phyloP scores from a whole-genome alignment of 1,140 invertebrate genomes.

The Drusus annulatus region DNA sequence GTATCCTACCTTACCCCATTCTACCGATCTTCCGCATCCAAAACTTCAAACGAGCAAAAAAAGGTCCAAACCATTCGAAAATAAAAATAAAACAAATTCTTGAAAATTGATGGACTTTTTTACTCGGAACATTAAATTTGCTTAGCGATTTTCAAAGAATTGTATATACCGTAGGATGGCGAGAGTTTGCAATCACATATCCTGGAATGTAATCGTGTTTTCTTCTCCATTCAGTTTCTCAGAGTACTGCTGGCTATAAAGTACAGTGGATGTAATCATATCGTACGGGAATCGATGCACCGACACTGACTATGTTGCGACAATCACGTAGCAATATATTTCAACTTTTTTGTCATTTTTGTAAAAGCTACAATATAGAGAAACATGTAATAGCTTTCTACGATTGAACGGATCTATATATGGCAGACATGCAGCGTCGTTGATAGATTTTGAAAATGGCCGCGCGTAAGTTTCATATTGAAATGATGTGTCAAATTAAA shows the following conservation, averaged over 20 bases:
- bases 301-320: not conserved
- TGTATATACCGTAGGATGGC: not conserved
- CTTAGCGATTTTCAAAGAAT: not conserved
- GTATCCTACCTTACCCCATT: slow-evolving; percentile 5
- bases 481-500: too few species aligned
- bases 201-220: slow-evolving; percentile 22
- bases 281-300: not conserved
- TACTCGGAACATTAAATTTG: slow-evolving; percentile 1
- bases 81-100: not conserved
- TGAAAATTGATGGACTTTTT: not conserved
- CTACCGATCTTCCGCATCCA: not conserved
- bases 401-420: too few species aligned
- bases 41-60: not conserved
- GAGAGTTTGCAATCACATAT: slow-evolving; percentile 30
- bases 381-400: too few species aligned
- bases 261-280: slow-evolving; percentile 15
- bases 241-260: slow-evolving; percentile 7
- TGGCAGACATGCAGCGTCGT: too few species aligned
- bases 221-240: slow-evolving; percentile 31
- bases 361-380: too few species aligned
- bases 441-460: too few species aligned
- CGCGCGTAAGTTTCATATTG: too few species aligned
- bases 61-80: not conserved
- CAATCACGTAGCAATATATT: too few species aligned
- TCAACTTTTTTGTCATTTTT: too few species aligned